Base-by-base conservation (phyloP, 2,113 vertebrate species). In the Xyliphius kryptos region DNA sequence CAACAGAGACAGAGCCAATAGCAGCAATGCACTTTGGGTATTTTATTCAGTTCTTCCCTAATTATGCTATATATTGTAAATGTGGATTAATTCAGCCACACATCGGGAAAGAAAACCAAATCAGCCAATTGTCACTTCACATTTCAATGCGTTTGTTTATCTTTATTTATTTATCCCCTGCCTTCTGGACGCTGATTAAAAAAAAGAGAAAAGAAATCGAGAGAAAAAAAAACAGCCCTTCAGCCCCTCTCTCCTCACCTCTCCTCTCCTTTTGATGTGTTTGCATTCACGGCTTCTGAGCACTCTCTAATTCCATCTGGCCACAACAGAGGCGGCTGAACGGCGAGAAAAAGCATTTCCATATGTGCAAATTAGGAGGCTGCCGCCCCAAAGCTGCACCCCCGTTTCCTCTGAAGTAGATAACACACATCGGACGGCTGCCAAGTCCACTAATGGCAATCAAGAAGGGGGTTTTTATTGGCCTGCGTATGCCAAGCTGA, bases 231-330 rank as follows among this genome's bases (percentile, higher is more conserved):
- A n/a, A n/a, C n/a, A n/a, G n/a, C n/a, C n/a, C n/a, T n/a, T n/a
- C 26, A 6, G 55, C 69, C 46, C 17, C 55, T 48, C 61, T 63
- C 70, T 60, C 68, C 49, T 74, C 75, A 75, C 73, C 61, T 65
- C 70, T 56, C 67, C 44, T 73, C 74, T 75, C 72, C 82, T 85
- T 79, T 85, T 85, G 75, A 89, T 90, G 91, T 95, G 90, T 94
- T 95, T 95, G 89, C 87, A 89, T 97, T 95, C 90, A 88, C 90
- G 86, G 91, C 89, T 94, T 93, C 85, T 89, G 91, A 92, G 89
- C 84, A 84, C 90, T 90, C 82, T 81, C 90, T 92, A 91, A 94
- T 94, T 95, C 93, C 93, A 97, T 95, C 93, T 95, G 94, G 93
- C 91, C 93, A 91, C 91, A 91, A 88, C 91, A 93, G 90, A 94